Evolutionary conservation across 1,140 invertebrate species (phyloP).

Genomic region (Caenorhabditis elegans): DNA sequence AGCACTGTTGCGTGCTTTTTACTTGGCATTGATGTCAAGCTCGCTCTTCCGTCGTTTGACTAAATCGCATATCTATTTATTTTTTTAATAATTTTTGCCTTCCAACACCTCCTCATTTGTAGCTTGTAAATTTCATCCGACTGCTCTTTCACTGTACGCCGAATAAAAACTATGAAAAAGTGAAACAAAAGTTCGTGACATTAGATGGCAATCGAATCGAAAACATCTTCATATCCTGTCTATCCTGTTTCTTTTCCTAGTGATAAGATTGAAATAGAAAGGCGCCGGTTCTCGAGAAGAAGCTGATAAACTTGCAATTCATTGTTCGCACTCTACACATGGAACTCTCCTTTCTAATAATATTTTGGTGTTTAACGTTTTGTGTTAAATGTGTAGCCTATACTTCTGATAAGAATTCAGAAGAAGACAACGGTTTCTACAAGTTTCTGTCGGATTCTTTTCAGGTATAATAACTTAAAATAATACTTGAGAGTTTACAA

Average conservation of each 20-base stretch:
- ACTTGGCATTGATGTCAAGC: conserved; percentile 63
- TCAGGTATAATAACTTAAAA: background rate
- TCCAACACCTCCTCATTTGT: background rate
- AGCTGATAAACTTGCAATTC: background rate
- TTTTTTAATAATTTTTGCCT: background rate
- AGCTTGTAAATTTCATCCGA: background rate
- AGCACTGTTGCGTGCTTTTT: conserved; percentile 64
- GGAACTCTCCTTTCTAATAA: background rate
- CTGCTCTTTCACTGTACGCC: background rate
- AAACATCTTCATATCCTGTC: conserved; percentile 8
- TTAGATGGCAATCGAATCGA: background rate
- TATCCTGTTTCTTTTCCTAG: background rate
- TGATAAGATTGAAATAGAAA: background rate
- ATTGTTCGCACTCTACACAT: background rate
- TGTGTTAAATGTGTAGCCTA: background rate
- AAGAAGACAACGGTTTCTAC: background rate
- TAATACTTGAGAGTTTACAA: too few relatives aligned
- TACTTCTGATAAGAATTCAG: background rate
- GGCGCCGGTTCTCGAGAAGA: background rate
- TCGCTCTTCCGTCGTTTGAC: conserved; percentile 48
- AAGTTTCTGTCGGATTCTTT: conserved; percentile 15
- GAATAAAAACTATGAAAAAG: background rate
- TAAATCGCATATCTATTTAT: conserved; percentile 1
- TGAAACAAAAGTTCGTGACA: background rate
- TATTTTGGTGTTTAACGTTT: background rate